A percentile compares a stretch with the other conserved stretches of the same genome.
phyloP scores from a whole-genome alignment of 2,113 vertebrate genomes.

The Ceyx melanurus region DNA sequence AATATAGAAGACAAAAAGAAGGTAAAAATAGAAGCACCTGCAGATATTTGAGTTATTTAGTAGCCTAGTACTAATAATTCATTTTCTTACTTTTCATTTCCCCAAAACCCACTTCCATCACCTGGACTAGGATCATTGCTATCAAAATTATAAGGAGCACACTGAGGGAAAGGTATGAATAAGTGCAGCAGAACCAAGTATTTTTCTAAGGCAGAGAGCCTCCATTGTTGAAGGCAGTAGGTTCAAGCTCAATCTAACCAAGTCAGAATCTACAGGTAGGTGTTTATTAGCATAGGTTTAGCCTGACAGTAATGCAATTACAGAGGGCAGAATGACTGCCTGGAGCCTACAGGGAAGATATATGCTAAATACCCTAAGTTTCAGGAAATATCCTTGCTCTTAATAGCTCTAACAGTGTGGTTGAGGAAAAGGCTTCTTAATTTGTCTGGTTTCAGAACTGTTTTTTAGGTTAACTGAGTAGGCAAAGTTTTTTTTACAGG shows the following conservation, averaged over 20 bases:
- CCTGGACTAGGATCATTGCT: not conserved
- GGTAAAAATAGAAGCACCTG: not conserved
- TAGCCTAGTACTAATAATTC: not conserved
- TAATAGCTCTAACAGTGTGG: not conserved
- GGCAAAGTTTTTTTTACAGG: not conserved
- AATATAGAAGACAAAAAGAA: not conserved
- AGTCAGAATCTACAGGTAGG: not conserved
- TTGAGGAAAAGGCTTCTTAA: conserved; percentile 21
- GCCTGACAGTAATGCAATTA: not conserved
- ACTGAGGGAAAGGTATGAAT: not conserved
- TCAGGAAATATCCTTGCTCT: conserved; percentile 9
- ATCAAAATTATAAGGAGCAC: not conserved
- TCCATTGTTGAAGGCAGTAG: not conserved
- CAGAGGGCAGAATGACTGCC: not conserved
- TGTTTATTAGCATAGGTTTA: not conserved
- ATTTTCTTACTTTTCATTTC: not conserved
- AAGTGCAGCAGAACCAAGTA: not conserved
- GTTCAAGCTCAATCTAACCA: not conserved
- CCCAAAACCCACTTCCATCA: not conserved
- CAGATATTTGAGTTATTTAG: not conserved
- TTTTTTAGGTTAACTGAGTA: not conserved
- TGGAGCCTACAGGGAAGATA: not conserved
- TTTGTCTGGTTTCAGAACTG: conserved; percentile 2
- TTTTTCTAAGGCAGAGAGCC: not conserved
- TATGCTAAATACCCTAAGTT: not conserved